Percentiles rank a stretch among this genome's conserved stretches.
phyloP scores from a whole-genome alignment of 2,888 invertebrate genomes.

The Diadegma fenestrale region DNA sequence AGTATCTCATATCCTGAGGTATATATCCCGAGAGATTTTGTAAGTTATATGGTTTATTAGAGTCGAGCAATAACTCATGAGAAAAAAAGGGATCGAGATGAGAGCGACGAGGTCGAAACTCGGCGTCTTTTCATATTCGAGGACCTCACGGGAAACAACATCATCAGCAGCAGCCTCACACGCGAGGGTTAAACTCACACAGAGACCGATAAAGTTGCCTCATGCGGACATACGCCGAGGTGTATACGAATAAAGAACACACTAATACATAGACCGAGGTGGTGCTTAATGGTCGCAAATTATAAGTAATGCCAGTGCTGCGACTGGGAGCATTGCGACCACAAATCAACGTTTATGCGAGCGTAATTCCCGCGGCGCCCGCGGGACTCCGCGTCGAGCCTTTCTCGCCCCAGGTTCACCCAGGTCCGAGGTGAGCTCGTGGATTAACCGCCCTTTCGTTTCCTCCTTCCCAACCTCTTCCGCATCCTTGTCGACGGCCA shows the following conservation, averaged over 20 bases:
- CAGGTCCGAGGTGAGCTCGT: constrained; percentile 70
- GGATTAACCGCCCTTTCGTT: constrained; percentile 76
- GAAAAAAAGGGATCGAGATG: constrained; percentile 48
- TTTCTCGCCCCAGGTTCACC: constrained; percentile 53
- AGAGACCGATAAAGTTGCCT: neutral
- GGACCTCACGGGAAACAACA: constrained; percentile 19
- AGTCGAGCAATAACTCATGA: constrained; percentile 54
- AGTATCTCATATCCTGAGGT: constrained; percentile 48
- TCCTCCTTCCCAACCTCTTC: constrained; percentile 34
- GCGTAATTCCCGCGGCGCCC: constrained; percentile 75
- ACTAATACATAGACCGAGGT: constrained; percentile 44
- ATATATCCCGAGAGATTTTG: constrained; percentile 44
- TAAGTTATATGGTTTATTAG: constrained; percentile 63
- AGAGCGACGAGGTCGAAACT: constrained; percentile 18
- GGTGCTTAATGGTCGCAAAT: constrained; percentile 79
- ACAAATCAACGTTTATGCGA: constrained; percentile 80
- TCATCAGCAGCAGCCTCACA: constrained; percentile 19
- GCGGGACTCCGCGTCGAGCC: constrained; percentile 40
- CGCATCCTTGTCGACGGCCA: constrained; percentile 26
- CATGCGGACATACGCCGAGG: neutral
- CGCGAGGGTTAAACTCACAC: too few relatives aligned
- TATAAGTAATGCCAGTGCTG: constrained; percentile 78
- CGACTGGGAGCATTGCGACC: constrained; percentile 69
- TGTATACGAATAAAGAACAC: constrained; percentile 2
- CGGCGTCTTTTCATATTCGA: constrained; percentile 33